These are phyloP conservation scores for Akabosia matsudoensis DNA, from an alignment of 1,140 invertebrate genomes.

Conservation along the genomic window DNA sequence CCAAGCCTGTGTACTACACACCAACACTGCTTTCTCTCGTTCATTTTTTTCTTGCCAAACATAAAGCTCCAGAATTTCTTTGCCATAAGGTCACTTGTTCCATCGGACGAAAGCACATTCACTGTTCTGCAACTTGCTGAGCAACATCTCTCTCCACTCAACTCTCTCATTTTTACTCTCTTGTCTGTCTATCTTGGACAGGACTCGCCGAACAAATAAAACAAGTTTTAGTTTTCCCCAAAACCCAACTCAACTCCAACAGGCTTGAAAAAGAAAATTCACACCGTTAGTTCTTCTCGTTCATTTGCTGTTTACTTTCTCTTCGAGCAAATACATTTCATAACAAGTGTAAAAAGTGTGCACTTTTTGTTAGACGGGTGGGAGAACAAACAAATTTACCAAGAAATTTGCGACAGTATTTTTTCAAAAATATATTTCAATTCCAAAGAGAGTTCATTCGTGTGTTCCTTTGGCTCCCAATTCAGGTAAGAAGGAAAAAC, in stretches of 20 bases:
- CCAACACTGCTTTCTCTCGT: background rate
- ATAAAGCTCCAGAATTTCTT: background rate
- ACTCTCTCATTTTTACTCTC: background rate
- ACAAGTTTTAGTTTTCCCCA: background rate
- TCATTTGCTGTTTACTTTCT: background rate
- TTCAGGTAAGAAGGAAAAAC: constrained; percentile 3
- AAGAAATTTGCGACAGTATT: background rate
- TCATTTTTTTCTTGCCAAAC: background rate
- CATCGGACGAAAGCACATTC: background rate
- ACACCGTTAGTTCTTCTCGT: no score
- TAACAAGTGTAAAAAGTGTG: background rate
- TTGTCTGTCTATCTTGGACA: background rate
- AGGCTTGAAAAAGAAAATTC: no score
- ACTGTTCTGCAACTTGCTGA: background rate
- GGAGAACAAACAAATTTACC: background rate
- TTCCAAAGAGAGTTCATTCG: background rate
- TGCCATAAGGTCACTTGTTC: constrained; percentile 15
- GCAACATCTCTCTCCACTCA: background rate
- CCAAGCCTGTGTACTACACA: background rate
- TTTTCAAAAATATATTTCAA: background rate
- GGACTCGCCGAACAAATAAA: background rate
- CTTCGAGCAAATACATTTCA: no score
- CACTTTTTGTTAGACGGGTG: background rate
- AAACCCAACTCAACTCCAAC: no score
- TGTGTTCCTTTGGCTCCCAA: background rate